Evolutionary conservation across 2,113 vertebrate species (phyloP).

Genomic region (Apeltes quadracus): DNA sequence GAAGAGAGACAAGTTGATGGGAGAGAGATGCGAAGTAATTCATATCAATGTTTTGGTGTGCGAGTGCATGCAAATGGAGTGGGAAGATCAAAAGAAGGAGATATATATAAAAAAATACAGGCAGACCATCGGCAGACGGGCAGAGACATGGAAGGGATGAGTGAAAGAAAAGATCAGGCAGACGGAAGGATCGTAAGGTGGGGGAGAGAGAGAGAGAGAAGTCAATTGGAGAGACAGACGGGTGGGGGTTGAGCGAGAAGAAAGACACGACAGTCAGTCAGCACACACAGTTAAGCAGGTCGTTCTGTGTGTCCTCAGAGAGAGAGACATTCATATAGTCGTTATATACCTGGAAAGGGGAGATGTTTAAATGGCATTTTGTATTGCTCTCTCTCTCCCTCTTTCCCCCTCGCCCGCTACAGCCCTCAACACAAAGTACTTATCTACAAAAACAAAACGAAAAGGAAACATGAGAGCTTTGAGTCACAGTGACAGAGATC

Average conservation of each 20-base stretch:
- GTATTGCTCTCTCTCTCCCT: conserved; percentile 75
- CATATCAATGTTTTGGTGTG: conserved; percentile 41
- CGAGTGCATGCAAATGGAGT: conserved; percentile 49
- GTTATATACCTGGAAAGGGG: conserved; percentile 84
- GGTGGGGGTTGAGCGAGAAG: conserved; percentile 80
- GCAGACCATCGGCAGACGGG: conserved; percentile 54
- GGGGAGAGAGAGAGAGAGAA: conserved; percentile 69
- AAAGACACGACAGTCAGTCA: conserved; percentile 83
- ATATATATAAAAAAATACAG: conserved; percentile 24
- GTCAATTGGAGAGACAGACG: conserved; percentile 73
- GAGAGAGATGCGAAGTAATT: conserved; percentile 37
- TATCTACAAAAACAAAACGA: conserved; percentile 85
- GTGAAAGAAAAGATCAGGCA: conserved; percentile 69
- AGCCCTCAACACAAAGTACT: conserved; percentile 87
- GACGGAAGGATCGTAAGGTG: conserved; percentile 63
- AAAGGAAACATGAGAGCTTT: conserved; percentile 73
- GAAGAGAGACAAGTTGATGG: conserved; percentile 20
- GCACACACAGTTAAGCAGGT: conserved; percentile 79
- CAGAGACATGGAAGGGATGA: conserved; percentile 59
- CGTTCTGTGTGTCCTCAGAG: conserved; percentile 75
- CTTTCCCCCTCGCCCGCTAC: conserved; percentile 79
- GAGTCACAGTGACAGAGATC: conserved; percentile 74
- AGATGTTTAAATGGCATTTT: conserved; percentile 86
- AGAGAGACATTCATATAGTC: conserved; percentile 77
- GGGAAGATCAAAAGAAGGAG: conserved; percentile 42